Conservation (phyloP, 2,797 vertebrate genomes). For the Hypotaenidia okinawae region DNA sequence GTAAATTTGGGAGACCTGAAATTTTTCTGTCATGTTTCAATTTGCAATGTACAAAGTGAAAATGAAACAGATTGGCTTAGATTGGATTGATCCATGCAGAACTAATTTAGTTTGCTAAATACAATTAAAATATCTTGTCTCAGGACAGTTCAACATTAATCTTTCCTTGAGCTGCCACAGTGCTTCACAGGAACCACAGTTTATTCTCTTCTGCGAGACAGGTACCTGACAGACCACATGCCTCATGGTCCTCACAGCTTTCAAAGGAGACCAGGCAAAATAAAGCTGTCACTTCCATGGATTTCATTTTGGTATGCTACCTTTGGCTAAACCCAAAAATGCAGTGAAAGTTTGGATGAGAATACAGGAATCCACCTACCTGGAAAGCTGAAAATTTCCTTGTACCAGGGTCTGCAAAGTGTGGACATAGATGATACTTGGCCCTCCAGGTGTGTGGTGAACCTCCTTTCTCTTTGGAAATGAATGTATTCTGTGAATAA, state of each 20-base stretch:
- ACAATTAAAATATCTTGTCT: constrained; percentile 58
- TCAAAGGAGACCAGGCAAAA: not conserved
- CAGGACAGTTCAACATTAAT: constrained; percentile 37
- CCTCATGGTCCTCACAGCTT: not conserved
- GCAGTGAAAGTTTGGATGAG: not conserved
- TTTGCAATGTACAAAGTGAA: not conserved
- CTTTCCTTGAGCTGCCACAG: constrained; percentile 25
- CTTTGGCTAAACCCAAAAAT: not conserved
- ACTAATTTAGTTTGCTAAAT: constrained; percentile 53
- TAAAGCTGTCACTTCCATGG: not conserved
- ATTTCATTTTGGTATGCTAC: not conserved
- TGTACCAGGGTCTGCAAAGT: not conserved
- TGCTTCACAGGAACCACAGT: not conserved
- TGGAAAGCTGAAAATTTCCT: not conserved
- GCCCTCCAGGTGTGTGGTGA: not conserved
- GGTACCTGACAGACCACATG: not conserved
- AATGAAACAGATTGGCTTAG: constrained; percentile 18
- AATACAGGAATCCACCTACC: not conserved
- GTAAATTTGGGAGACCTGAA: not conserved
- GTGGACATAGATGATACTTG: not conserved
- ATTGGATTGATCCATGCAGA: constrained; percentile 25
- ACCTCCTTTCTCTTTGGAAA: not conserved
- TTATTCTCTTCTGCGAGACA: constrained; percentile 6
- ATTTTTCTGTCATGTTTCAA: not conserved
- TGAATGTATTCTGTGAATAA: not conserved